Base-by-base conservation (phyloP, 2,113 vertebrate species). In the Daphoenositta chrysoptera region DNA sequence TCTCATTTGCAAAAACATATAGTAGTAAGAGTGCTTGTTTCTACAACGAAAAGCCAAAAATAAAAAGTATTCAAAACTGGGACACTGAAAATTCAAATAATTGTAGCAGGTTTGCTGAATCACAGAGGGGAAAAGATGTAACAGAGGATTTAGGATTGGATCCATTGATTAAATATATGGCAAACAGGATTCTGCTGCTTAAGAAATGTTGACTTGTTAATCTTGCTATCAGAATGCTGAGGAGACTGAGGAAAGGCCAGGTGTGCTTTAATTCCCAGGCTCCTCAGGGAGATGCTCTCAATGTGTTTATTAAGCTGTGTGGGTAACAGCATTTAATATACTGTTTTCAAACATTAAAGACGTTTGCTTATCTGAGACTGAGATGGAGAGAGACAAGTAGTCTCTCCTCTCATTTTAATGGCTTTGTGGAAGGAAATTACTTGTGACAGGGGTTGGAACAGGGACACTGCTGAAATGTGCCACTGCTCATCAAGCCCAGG, bases 301-400 rank as follows among this genome's bases (percentile, higher is more conserved):
- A 23, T 53, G 48, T 89, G 68, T 94, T 94, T 96, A 96, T 90
- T 76, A 96, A 97, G 33, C 68, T 91, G 76, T 91, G 71, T 94
- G 90, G 51, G 82, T 96, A 97, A 96, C 75, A 72, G 50, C 64
- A 93, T 97, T 97, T 96, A 85, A 97, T 87, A 96, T 93, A 83
- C 48, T 91, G 57, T 87, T 96, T 95, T 81, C 57, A 92, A 87
- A 92, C 69, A 81, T 37, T 65, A 39, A 91, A 84, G 35, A 42
- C 69, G 39, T 85, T 95, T 95, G 35, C 48, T 96, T 92, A 82
- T 86, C 45, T 80, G 40, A 79, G 51, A 84, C 35, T 68, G 31
- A 87, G 94, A 86, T 18, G 9, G 4, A 4, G 33, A 53, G 17
- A 73, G 9, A 48, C 27, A 73, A 82, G 13, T 51, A 83, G 50